Percentiles rank a stretch among this genome's conserved stretches.
Evolutionary conservation across 2,888 invertebrate genomes (phyloP).

Genomic region (Agonopterix heracliana): DNA sequence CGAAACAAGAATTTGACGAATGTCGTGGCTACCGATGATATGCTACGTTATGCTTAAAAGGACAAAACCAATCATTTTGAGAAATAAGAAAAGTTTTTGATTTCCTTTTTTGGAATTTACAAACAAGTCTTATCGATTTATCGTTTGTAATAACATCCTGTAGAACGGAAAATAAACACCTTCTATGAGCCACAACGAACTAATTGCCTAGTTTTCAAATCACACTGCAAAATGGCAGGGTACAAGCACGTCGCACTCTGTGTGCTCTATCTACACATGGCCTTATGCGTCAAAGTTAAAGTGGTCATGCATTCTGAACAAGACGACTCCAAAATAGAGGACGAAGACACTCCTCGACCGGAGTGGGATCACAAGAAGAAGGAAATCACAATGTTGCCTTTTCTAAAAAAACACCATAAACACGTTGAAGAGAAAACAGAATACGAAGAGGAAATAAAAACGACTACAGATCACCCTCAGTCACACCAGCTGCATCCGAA

Average conservation of each 20-base stretch:
- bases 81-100: not conserved
- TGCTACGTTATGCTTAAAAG: no score
- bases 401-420: slow-evolving; percentile 35
- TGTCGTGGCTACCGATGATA: no score
- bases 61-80: no score
- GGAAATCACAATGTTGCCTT: slow-evolving; percentile 41
- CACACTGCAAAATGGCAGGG: slow-evolving; percentile 32
- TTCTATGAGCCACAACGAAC: not conserved
- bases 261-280: slow-evolving; percentile 32
- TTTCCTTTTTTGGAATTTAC: slow-evolving; percentile 38
- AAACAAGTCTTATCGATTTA: slow-evolving; percentile 48
- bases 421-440: slow-evolving; percentile 33
- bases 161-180: slow-evolving; percentile 4
- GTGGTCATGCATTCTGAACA: slow-evolving; percentile 60
- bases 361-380: slow-evolving; percentile 43
- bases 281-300: slow-evolving; percentile 55
- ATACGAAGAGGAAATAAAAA: slow-evolving; percentile 39
- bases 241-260: slow-evolving; percentile 25
- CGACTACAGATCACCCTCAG: slow-evolving; percentile 38
- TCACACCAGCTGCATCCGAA: slow-evolving; percentile 49
- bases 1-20: no score
- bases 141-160: slow-evolving; percentile 29
- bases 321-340: slow-evolving; percentile 53
- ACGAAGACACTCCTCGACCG: slow-evolving; percentile 34
- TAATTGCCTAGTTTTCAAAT: not conserved